These are phyloP conservation scores for Macrosoma leucophasiata DNA, from an alignment of 2,888 invertebrate species.

Conservation along the genomic window DNA sequence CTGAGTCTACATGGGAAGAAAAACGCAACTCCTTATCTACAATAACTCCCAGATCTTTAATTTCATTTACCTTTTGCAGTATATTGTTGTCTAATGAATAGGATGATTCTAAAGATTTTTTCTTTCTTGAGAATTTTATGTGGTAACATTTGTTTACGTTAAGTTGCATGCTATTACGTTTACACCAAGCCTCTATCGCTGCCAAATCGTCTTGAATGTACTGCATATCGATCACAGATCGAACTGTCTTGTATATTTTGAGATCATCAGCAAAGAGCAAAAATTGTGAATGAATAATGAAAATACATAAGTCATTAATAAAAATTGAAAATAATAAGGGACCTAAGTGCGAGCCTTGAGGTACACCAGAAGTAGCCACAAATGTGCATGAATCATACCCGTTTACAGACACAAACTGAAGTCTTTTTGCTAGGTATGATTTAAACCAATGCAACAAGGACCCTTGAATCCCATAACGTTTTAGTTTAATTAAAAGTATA, in stretches of 20 bases:
- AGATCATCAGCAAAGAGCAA: constrained; percentile 24
- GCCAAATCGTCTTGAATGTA: constrained; percentile 15
- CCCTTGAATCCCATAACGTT: constrained; percentile 7
- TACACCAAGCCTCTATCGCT: constrained; percentile 16
- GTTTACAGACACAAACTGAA: constrained; percentile 12
- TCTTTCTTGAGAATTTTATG: constrained; percentile 17
- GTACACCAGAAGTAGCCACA: constrained; percentile 15
- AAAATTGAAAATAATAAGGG: constrained; percentile 16
- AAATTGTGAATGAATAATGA: constrained; percentile 8
- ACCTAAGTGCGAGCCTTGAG: constrained; percentile 20
- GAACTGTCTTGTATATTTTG: constrained; percentile 15
- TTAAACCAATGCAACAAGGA: constrained; percentile 15
- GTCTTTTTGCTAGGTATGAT: constrained; percentile 13
- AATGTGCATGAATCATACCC: constrained; percentile 12
- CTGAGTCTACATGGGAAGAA: too few species aligned
- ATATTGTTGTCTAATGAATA: too few species aligned
- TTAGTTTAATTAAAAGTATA: constrained; percentile 8
- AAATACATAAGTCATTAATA: constrained; percentile 12
- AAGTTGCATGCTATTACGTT: constrained; percentile 15
- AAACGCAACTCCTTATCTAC: too few species aligned
- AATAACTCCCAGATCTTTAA: too few species aligned
- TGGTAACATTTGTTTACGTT: constrained; percentile 16
- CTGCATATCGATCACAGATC: background rate
- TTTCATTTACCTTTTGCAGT: too few species aligned
- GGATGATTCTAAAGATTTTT: too few species aligned